Evolutionary conservation across 2,888 invertebrate genomes (phyloP).

Genomic region (Hydriomena furcata): DNA sequence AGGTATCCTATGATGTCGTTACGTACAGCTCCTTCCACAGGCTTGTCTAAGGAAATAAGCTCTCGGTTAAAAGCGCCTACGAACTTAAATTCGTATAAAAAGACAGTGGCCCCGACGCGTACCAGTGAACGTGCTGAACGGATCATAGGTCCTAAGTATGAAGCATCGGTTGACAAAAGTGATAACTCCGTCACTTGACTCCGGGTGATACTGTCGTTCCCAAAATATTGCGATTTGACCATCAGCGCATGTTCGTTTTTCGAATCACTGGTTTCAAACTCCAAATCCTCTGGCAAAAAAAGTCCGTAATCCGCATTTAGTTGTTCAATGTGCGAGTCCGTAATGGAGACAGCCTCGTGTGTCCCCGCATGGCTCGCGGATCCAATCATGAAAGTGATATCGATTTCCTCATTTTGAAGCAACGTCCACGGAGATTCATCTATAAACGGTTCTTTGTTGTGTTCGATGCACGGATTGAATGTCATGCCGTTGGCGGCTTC

Average conservation of each 20-base stretch:
- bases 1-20: slow-evolving; percentile 82
- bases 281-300: slow-evolving; percentile 60
- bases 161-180: slow-evolving; percentile 57
- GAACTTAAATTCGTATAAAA: slow-evolving; percentile 82
- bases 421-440: slow-evolving; percentile 54
- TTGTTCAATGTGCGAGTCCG: slow-evolving; percentile 40
- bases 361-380: slow-evolving; percentile 60
- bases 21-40: slow-evolving; percentile 72
- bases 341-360: slow-evolving; percentile 49
- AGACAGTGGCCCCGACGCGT: slow-evolving; percentile 68
- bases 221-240: slow-evolving; percentile 59
- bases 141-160: slow-evolving; percentile 57
- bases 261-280: slow-evolving; percentile 42
- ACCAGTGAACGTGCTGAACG: slow-evolving; percentile 56
- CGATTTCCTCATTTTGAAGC: slow-evolving; percentile 41
- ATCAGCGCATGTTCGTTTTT: slow-evolving; percentile 38
- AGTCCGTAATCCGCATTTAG: slow-evolving; percentile 47
- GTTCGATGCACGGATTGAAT: slow-evolving; percentile 61
- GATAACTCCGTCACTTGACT: slow-evolving; percentile 44
- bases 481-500: slow-evolving; percentile 41
- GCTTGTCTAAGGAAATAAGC: slow-evolving; percentile 59
- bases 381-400: slow-evolving; percentile 59
- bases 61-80: slow-evolving; percentile 74
- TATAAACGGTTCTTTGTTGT: slow-evolving; percentile 47
- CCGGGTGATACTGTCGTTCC: slow-evolving; percentile 42